Evolutionary conservation across 2,888 invertebrate genomes (phyloP).

Genomic region (Rhaphigaster nebulosa): DNA sequence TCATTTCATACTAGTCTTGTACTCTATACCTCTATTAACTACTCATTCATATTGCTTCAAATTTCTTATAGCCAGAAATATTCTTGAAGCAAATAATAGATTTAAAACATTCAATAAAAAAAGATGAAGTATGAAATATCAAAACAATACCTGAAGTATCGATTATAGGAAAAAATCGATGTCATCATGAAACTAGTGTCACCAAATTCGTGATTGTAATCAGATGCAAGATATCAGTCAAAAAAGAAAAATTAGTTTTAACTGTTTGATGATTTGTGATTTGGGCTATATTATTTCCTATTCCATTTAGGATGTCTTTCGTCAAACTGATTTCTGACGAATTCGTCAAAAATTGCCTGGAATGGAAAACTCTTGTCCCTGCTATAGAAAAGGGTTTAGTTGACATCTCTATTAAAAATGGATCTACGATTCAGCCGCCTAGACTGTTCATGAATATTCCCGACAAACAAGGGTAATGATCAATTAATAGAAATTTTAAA

Average conservation of each 20-base stretch:
- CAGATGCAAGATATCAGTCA: constrained; percentile 22
- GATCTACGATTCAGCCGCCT: constrained; percentile 64
- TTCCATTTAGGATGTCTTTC: constrained; percentile 51
- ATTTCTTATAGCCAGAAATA: not conserved
- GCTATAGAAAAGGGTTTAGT: constrained; percentile 64
- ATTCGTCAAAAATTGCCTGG: constrained; percentile 62
- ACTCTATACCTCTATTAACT: not conserved
- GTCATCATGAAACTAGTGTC: not conserved
- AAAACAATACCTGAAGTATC: not conserved
- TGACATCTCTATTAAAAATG: constrained; percentile 63
- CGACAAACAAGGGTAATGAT: constrained; percentile 61
- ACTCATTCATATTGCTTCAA: not conserved
- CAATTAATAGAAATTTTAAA: constrained; percentile 12
- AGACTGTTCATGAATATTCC: constrained; percentile 65
- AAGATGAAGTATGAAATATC: not conserved
- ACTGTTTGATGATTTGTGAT: constrained; percentile 41
- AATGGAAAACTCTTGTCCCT: constrained; percentile 65
- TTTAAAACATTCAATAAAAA: not conserved
- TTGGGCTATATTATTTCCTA: not conserved
- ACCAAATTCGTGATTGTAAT: constrained; percentile 31
- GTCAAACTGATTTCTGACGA: constrained; percentile 61
- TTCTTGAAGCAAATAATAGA: not conserved
- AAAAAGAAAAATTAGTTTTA: constrained; percentile 16
- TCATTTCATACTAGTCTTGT: not conserved
- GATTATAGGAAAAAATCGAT: not conserved